Conservation (phyloP, 2,113 vertebrate genomes). For the Falco punctatus region DNA sequence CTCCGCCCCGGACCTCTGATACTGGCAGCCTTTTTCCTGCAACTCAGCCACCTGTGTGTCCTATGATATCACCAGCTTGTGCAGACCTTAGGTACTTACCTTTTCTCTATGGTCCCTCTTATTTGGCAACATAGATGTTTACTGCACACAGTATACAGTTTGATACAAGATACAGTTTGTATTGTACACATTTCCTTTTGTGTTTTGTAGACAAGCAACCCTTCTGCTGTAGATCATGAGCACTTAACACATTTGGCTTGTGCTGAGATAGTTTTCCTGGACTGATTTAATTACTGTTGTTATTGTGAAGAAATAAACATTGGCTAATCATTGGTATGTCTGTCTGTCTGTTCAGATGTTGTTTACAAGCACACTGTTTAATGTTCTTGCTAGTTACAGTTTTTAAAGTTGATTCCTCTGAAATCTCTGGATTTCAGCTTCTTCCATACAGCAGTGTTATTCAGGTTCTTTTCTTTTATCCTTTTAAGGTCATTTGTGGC, state of each 20-base stretch:
- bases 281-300: neutral
- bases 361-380: neutral
- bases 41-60: too few species aligned
- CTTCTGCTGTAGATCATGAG: neutral
- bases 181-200: neutral
- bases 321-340: neutral
- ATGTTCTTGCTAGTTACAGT: neutral
- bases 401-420: neutral
- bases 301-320: neutral
- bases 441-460: neutral
- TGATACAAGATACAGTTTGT: neutral
- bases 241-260: neutral
- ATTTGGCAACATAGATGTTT: neutral
- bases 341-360: neutral
- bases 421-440: neutral
- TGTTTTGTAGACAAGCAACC: neutral
- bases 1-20: too few species aligned
- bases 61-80: too few species aligned
- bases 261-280: neutral
- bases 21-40: too few species aligned
- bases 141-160: neutral
- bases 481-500: neutral
- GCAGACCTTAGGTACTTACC: too few species aligned
- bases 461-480: neutral
- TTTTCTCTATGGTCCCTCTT: neutral